phyloP scores from a whole-genome alignment of 2,888 invertebrate species.

The Zonitis immaculata region DNA sequence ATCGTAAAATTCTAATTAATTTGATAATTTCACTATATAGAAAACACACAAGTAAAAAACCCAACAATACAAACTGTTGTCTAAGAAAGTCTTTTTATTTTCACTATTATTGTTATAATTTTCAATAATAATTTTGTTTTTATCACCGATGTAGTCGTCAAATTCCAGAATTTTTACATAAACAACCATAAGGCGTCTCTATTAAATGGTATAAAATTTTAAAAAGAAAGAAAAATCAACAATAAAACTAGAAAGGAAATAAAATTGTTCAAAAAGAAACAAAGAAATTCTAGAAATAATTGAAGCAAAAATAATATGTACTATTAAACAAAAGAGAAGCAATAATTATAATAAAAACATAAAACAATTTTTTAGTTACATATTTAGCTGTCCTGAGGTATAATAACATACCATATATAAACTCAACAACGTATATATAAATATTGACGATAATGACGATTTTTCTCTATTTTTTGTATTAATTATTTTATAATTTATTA shows the following conservation, averaged over 20 bases:
- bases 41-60: slow-evolving; percentile 34
- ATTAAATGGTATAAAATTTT: slow-evolving; percentile 1
- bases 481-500: too few relatives aligned
- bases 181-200: slow-evolving; percentile 10
- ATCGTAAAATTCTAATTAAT: slow-evolving; percentile 12
- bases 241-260: slow-evolving; percentile 3
- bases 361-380: slow-evolving; percentile 27
- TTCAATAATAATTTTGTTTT: too few relatives aligned
- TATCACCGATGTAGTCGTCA: slow-evolving; percentile 31
- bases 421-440: slow-evolving; percentile 19
- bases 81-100: slow-evolving; percentile 21
- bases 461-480: slow-evolving; percentile 2
- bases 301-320: slow-evolving; percentile 9
- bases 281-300: slow-evolving; percentile 5
- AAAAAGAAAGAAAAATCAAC: slow-evolving; percentile 7
- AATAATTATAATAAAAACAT: slow-evolving; percentile 20
- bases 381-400: slow-evolving; percentile 30
- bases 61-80: slow-evolving; percentile 31
- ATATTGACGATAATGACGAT: background rate
- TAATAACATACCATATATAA: slow-evolving; percentile 22
- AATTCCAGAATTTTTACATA: slow-evolving; percentile 9
- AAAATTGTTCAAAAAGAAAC: background rate
- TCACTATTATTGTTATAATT: background rate
- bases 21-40: slow-evolving; percentile 19
- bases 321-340: slow-evolving; percentile 9